phyloP scores from a whole-genome alignment of 2,113 vertebrate species.

The Egretta garzetta region DNA sequence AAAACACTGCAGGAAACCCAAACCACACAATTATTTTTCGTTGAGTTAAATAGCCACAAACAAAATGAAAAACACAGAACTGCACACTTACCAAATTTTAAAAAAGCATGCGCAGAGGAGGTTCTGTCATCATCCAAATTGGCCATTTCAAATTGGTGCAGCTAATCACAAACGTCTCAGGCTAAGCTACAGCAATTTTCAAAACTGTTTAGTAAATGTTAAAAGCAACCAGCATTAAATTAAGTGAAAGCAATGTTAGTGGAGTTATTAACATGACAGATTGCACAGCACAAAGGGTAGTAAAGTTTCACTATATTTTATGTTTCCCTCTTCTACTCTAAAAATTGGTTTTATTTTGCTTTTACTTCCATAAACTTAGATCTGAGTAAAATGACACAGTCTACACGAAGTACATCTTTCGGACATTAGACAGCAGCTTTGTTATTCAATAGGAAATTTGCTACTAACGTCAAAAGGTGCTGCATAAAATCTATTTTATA shows the following conservation, averaged over 20 bases:
- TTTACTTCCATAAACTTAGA: conserved; percentile 24
- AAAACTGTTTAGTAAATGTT: conserved; percentile 88
- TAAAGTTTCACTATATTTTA: neutral
- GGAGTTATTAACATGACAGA: conserved; percentile 72
- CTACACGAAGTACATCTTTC: neutral
- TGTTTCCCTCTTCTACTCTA: conserved; percentile 4
- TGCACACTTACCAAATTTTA: conserved; percentile 87
- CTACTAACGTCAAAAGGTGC: neutral
- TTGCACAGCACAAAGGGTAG: conserved; percentile 32
- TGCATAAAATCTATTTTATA: neutral
- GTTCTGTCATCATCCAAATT: conserved; percentile 73
- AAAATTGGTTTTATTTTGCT: conserved; percentile 10
- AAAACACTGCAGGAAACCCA: neutral
- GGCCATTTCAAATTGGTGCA: conserved; percentile 91
- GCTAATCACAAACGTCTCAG: conserved; percentile 86
- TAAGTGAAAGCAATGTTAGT: conserved; percentile 79
- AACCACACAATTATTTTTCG: neutral
- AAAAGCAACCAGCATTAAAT: conserved; percentile 83
- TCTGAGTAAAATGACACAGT: neutral
- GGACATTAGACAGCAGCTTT: neutral
- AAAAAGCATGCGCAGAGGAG: conserved; percentile 75
- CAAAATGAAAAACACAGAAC: conserved; percentile 50
- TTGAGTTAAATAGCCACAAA: conserved; percentile 41
- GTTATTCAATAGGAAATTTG: neutral
- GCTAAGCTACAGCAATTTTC: conserved; percentile 89